Base-by-base conservation (phyloP, 2,888 invertebrate species). In the Flexamia atlantica region DNA sequence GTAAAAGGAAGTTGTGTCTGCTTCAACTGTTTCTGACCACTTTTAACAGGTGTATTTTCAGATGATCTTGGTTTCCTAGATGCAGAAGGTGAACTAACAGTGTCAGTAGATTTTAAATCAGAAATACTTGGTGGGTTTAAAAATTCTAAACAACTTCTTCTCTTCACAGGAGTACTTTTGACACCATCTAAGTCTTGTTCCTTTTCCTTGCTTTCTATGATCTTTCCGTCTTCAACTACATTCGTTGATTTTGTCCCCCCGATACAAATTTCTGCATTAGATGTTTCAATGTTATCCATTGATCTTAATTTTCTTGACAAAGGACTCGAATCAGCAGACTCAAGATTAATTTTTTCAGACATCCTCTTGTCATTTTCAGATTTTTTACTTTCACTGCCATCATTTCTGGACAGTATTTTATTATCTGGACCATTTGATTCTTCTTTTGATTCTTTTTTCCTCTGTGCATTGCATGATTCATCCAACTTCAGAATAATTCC, bases 1-100 rank as follows among this genome's bases (percentile, higher is more conserved):
- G 36, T 57, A 30, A 79, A 79, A 20, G 79, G 79, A n/a, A 79
- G 79, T 36, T 79, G 79, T 20, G 79, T 79, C 36, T 79, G 79
- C 30, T 79, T 79, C n/a, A 79, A 57, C 14, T 30, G 14, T 28
- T 79, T 79, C 32, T 79, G 79, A 0, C 57, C 79, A 57, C 25
- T 30, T 57, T 79, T 79, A 30, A 50, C 23, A 20, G 79, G 79
- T 17, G 79, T 79, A 20, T 20, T 20, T 50, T 28, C 32, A 20
- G 70, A 5, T 70, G 70, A 40, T 30, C 30, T 64, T 64, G 64
- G 64, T 30, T 64, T 64, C 10, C 7, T 2, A 3, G 30, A 64
- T 12, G 30, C 0, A 4, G 28, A 28, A 30, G 28, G 28, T 9
- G 28, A 64, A 30, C 14, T 17, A 64, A 14, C 30, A 28, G 64